Conservation (phyloP, 2,113 vertebrate genomes). For the Syngnathoides biaculeatus region DNA sequence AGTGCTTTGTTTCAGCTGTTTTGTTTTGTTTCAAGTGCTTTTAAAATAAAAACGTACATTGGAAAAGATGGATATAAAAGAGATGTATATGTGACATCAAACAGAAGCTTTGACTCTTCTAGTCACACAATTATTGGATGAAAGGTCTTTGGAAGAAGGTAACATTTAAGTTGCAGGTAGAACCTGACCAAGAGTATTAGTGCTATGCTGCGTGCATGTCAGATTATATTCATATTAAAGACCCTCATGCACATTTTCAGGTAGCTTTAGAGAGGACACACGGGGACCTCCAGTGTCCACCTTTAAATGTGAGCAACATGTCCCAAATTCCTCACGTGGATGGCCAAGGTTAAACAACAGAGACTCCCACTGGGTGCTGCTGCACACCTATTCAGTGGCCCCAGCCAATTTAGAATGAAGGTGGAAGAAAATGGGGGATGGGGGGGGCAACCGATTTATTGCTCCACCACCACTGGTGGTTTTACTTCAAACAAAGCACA, state of each 20-base stretch:
- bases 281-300: not conserved
- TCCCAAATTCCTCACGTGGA: slow-evolving; percentile 12
- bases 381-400: not conserved
- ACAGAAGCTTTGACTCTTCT: not conserved
- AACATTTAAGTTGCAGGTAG: slow-evolving; percentile 5
- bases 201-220: slow-evolving; percentile 11
- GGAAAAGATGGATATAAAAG: too few relatives aligned
- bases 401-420: slow-evolving; percentile 11
- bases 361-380: not conserved
- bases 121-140: not conserved
- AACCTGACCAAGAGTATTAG: slow-evolving; percentile 14
- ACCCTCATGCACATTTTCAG: not conserved
- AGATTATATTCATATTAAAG: slow-evolving; percentile 9
- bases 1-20: not conserved
- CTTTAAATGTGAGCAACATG: slow-evolving; percentile 17
- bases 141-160: not conserved
- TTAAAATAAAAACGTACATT: not conserved
- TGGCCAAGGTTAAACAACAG: slow-evolving; percentile 12
- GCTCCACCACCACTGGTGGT: not conserved
- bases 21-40: not conserved
- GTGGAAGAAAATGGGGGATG: not conserved
- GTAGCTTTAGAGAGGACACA: not conserved
- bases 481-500: slow-evolving; percentile 6
- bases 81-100: not conserved
- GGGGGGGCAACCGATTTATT: not conserved